Percentiles rank a stretch among this genome's conserved stretches.
These are phyloP conservation scores for Hafferia zeledoni DNA, from an alignment of 2,797 vertebrate species.

Conservation along the genomic window DNA sequence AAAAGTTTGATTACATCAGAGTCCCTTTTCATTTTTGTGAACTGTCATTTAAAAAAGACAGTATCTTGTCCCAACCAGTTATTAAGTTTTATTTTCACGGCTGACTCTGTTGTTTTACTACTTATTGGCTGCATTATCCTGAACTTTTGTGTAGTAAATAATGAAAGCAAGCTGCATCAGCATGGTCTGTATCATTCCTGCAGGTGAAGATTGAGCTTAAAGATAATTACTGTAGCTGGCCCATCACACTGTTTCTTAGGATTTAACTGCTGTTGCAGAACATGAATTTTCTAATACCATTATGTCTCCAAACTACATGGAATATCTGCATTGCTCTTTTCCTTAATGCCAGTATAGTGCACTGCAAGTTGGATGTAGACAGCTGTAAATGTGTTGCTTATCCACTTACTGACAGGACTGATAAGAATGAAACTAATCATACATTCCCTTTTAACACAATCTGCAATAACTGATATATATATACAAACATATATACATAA, in stretches of 20 bases:
- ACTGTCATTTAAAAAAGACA: neutral
- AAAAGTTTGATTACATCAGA: neutral
- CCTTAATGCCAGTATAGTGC: neutral
- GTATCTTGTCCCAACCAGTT: neutral
- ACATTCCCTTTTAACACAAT: neutral
- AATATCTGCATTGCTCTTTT: neutral
- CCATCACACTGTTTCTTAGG: neutral
- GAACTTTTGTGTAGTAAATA: neutral
- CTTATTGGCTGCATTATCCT: neutral
- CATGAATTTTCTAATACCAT: neutral
- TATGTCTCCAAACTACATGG: neutral
- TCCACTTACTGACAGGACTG: neutral
- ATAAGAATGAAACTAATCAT: neutral
- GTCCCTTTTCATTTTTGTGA: neutral
- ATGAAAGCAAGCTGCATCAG: neutral
- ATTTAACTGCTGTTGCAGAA: neutral
- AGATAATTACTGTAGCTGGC: neutral
- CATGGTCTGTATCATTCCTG: neutral
- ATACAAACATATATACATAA: fast-evolving
- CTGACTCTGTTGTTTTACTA: neutral
- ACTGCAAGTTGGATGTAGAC: neutral
- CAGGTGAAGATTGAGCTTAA: neutral
- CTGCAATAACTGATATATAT: neutral
- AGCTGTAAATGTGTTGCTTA: neutral
- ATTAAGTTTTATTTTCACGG: neutral